Evolutionary conservation across 30 jellyfish, hydroid and myxozoan species (phyloP).

Genomic region (Turritopsis rubra): DNA sequence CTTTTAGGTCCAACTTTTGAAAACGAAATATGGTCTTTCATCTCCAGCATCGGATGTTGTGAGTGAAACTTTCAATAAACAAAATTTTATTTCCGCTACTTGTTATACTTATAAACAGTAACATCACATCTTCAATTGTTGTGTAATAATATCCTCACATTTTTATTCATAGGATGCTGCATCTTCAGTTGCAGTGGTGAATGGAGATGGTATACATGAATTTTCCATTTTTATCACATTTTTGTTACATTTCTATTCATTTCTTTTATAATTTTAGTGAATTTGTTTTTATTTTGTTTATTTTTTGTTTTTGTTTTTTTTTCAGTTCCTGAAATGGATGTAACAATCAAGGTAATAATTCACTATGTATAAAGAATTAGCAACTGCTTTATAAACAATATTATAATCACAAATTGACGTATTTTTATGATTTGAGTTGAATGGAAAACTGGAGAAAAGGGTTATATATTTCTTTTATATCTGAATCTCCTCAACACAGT

Average conservation of each 20-base stretch:
- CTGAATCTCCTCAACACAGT: no score
- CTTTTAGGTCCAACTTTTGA: constrained; percentile 29
- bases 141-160: no score
- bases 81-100: no score
- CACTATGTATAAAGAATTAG: background rate
- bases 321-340: background rate
- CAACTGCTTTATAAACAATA: background rate
- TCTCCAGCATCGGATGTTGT: constrained; percentile 18
- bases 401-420: no score
- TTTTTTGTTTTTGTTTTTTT: background rate
- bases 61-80: no score
- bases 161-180: background rate
- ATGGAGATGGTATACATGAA: background rate
- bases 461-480: no score
- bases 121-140: no score
- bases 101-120: no score
- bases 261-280: background rate
- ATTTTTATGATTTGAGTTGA: no score
- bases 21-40: constrained; percentile 20
- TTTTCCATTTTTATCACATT: background rate
- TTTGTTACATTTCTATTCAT: background rate
- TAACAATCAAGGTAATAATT: background rate
- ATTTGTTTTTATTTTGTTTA: background rate
- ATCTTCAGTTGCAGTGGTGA: constrained; percentile 13
- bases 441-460: no score